Evolutionary conservation across 2,888 invertebrate genomes (phyloP).

Genomic region (Tinea semifulvella): DNA sequence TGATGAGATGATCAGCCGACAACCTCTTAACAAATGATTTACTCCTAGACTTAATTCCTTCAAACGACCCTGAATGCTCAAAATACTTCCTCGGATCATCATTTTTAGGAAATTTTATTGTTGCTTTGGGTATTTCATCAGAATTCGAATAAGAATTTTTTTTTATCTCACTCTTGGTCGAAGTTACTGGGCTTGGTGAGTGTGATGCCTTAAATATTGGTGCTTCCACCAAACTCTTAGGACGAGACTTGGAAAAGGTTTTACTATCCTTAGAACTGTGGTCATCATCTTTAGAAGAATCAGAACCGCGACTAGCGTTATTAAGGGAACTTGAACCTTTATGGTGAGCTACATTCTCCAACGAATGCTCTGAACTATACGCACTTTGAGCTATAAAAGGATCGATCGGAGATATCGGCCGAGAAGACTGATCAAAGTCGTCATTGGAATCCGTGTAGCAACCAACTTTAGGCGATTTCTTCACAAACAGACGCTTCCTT

Average conservation of each 20-base stretch:
- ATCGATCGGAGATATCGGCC: constrained; percentile 58
- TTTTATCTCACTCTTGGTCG: constrained; percentile 37
- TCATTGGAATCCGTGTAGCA: constrained; percentile 59
- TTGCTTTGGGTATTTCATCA: constrained; percentile 52
- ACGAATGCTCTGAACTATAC: constrained; percentile 32
- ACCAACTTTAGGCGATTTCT: constrained; percentile 63
- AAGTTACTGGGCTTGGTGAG: constrained; percentile 47
- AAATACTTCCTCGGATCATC: constrained; percentile 47
- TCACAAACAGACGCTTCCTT: constrained; percentile 57
- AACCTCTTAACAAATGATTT: constrained; percentile 57
- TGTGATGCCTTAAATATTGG: constrained; percentile 36
- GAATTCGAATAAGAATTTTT: constrained; percentile 41
- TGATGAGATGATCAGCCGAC: constrained; percentile 58
- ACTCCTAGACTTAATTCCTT: constrained; percentile 52
- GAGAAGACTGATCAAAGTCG: constrained; percentile 49
- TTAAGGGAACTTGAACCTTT: constrained; percentile 30
- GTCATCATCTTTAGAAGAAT: constrained; percentile 39
- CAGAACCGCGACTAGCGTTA: constrained; percentile 27
- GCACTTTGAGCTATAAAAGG: constrained; percentile 57
- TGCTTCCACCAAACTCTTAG: constrained; percentile 48
- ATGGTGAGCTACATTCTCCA: constrained; percentile 31
- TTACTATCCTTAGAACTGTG: constrained; percentile 49
- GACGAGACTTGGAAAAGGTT: constrained; percentile 56
- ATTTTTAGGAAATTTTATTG: constrained; percentile 48
- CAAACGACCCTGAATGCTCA: constrained; percentile 58